Conservation (phyloP, 2,888 invertebrate genomes). For the Eumacrocentrus americanus region DNA sequence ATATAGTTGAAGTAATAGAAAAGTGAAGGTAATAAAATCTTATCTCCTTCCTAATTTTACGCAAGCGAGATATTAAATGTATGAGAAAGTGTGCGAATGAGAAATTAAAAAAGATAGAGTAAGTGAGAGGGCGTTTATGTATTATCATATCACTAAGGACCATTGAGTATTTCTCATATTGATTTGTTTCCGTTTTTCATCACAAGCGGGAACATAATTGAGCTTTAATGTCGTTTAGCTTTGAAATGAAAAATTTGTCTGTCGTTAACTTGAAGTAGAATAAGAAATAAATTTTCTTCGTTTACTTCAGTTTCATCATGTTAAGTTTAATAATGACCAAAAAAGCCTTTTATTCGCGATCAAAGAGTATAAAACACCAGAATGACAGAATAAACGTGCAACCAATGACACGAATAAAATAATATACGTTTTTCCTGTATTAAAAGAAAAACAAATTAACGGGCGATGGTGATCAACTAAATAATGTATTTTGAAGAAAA, state of each 20-base stretch:
- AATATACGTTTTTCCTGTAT: too few species aligned
- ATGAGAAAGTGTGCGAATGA: neutral
- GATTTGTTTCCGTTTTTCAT: conserved; percentile 13
- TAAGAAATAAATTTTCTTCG: conserved; percentile 1
- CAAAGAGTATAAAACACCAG: too few species aligned
- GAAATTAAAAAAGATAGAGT: neutral
- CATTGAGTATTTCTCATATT: conserved; percentile 17
- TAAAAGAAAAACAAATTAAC: conserved; percentile 4
- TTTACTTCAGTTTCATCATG: conserved; percentile 16
- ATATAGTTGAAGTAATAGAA: neutral
- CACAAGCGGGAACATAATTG: conserved; percentile 17
- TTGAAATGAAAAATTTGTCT: neutral
- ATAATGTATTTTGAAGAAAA: too few species aligned
- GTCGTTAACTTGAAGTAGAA: conserved; percentile 14
- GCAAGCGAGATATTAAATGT: conserved; percentile 7
- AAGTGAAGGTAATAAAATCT: conserved; percentile 4
- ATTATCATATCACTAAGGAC: conserved; percentile 14
- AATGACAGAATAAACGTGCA: too few species aligned
- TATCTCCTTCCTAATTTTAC: conserved; percentile 16
- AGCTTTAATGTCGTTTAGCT: conserved; percentile 23
- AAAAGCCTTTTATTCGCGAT: too few species aligned
- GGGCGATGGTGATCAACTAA: too few species aligned
- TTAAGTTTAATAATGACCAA: neutral
- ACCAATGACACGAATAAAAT: too few species aligned
- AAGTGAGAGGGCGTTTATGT: conserved; percentile 2